Evolutionary conservation across 2,888 invertebrate genomes (phyloP).

Genomic region (Sussaba pulchella): DNA sequence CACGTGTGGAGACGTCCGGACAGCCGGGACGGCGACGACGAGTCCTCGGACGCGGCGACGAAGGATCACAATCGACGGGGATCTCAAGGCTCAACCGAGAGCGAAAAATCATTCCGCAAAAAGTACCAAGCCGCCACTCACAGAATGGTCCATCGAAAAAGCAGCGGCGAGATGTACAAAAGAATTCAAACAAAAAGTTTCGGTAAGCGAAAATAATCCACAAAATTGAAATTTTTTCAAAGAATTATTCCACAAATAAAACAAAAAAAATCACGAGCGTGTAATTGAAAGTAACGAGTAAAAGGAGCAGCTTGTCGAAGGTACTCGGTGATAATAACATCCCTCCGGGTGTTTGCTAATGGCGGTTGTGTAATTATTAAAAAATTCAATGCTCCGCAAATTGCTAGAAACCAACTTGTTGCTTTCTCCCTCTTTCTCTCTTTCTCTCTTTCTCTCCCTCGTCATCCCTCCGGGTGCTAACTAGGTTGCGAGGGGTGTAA

Average conservation of each 20-base stretch:
- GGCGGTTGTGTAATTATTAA: slow-evolving; percentile 10
- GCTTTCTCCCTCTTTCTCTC: background rate
- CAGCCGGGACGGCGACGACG: slow-evolving; percentile 78
- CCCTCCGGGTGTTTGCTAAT: background rate
- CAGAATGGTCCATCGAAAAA: slow-evolving; percentile 95
- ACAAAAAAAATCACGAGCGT: background rate
- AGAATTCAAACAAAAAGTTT: slow-evolving; percentile 93
- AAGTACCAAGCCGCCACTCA: slow-evolving; percentile 95
- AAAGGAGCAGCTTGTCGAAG: too few relatives aligned
- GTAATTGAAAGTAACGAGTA: too few relatives aligned
- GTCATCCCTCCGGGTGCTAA: too few relatives aligned
- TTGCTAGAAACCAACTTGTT: slow-evolving; percentile 19
- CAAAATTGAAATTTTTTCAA: background rate
- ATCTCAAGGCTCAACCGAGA: slow-evolving; percentile 88
- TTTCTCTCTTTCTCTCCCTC: background rate
- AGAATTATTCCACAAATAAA: background rate
- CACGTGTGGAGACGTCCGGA: slow-evolving; percentile 87
- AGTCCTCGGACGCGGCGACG: slow-evolving; percentile 74
- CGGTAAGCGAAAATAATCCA: slow-evolving; percentile 87
- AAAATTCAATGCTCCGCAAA: slow-evolving; percentile 20
- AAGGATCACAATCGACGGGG: slow-evolving; percentile 84
- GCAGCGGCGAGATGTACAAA: slow-evolving; percentile 95
- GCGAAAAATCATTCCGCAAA: slow-evolving; percentile 94
- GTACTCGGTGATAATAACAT: slow-evolving; percentile 12
- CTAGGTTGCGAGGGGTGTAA: slow-evolving; percentile 7